Base-by-base conservation (phyloP, 2,797 vertebrate species). In the Ptychobarbus kaznakovi region DNA sequence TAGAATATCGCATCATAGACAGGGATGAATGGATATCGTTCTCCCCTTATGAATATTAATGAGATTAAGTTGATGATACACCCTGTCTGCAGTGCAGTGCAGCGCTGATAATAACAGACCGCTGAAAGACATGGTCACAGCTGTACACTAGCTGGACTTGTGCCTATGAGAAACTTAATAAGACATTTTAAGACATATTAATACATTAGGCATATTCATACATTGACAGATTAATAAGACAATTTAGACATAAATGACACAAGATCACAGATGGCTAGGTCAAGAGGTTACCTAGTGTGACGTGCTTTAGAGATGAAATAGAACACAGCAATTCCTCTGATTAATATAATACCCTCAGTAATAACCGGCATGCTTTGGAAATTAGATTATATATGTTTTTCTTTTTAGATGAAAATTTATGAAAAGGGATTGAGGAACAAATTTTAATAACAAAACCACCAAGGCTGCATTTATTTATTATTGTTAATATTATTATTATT, bases 1-100 rank as follows among this genome's bases (percentile, higher is more conserved):
- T 61, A 11, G 44, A 75, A 75, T 83, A 53, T 51, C 1, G 6
- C 9, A 75, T 75, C 44, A 15, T 25, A 12, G 12, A 74, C 3
- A 2, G 70, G 56, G 70, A 75, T 83, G 42, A 65, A 83, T 75
- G 70, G 16, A 51, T 74, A 82, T 63, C 12, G 12, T 40, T 76
- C 44, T 66, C 16, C 1, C 32, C 82, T 83, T 49, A 75, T 83
- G 72, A 83, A 83, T 83, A 76, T 83, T 66, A 66, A 83, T 76
- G 44, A 83, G 72, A 66, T 76, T 83, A 66, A 75, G 8, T 75
- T 82, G 40, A 82, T 74, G 69, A 74, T 70, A 82, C 81, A 25
- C 28, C 40, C 16, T 65, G 81, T 83, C 40, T 79, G 72, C 81
- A 79, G 58, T 65, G 42, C 53, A 16, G 13, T 28, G 75, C 58